These are phyloP conservation scores for Cheumatopsyche charites DNA, from an alignment of 1,140 invertebrate genomes.

Conservation along the genomic window DNA sequence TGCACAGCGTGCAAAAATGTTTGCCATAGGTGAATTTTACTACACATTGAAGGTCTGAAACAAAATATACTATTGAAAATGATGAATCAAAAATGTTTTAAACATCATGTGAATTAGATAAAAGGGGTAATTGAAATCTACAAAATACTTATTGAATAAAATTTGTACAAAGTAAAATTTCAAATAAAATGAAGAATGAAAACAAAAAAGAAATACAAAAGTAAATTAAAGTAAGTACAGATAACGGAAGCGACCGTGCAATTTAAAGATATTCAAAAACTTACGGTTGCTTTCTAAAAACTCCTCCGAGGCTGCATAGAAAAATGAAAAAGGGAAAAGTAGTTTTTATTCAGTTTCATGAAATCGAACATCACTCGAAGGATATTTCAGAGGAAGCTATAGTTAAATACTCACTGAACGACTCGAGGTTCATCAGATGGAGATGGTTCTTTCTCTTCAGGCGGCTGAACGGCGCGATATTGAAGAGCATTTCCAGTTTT, in stretches of 20 bases:
- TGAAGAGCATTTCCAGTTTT: conserved; percentile 74
- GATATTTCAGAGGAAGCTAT: conserved; percentile 11
- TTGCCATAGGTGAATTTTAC: conserved; percentile 80
- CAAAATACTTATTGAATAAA: too few species aligned
- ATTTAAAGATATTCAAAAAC: not conserved
- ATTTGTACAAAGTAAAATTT: too few species aligned
- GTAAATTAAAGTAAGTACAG: too few species aligned
- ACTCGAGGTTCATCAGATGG: conserved; percentile 71
- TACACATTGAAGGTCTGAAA: conserved; percentile 79
- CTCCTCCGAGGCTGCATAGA: conserved; percentile 42
- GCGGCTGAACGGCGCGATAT: conserved; percentile 75
- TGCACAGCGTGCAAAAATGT: conserved; percentile 90
- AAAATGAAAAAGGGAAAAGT: conserved; percentile 12
- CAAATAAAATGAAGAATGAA: too few species aligned
- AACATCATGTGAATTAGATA: too few species aligned
- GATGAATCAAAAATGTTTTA: too few species aligned
- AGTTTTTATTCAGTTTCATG: not conserved
- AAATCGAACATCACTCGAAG: conserved; percentile 24
- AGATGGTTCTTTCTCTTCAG: conserved; percentile 67
- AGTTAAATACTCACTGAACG: conserved; percentile 69
- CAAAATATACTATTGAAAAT: conserved; percentile 47
- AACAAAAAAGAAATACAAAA: too few species aligned
- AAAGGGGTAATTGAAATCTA: too few species aligned
- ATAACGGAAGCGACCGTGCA: too few species aligned
- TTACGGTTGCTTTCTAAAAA: conserved; percentile 45